Evolutionary conservation across 2,113 vertebrate genomes (phyloP).

Genomic region (Cyanoderma ruficeps): DNA sequence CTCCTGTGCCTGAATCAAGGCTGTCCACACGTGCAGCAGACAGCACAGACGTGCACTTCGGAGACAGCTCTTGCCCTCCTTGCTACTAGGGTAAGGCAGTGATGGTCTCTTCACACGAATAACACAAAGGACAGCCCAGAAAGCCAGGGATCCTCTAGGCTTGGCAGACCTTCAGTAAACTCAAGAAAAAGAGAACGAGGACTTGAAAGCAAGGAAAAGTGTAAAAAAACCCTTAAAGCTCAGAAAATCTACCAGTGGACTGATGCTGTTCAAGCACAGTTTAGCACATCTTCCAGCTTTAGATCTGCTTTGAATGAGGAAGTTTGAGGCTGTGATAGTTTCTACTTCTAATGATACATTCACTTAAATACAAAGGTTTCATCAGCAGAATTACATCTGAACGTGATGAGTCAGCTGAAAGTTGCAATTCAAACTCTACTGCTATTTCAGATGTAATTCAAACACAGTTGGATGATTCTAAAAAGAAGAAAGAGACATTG

Average conservation of each 20-base stretch:
- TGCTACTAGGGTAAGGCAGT: background rate
- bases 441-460: constrained; percentile 38
- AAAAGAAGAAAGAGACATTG: constrained; percentile 43
- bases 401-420: constrained; percentile 52
- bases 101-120: background rate
- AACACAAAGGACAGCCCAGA: background rate
- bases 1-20: background rate
- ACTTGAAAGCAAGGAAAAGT: background rate
- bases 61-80: background rate
- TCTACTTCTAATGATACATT: constrained; percentile 45
- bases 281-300: background rate
- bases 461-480: background rate
- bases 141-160: background rate
- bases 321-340: background rate
- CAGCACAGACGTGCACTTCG: background rate
- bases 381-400: constrained; percentile 43
- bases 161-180: background rate
- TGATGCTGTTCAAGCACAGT: background rate
- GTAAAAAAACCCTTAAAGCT: fast-evolving
- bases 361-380: constrained; percentile 59
- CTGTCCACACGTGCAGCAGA: fast-evolving
- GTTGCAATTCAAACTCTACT: constrained; percentile 1
- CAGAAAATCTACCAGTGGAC: background rate
- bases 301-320: background rate
- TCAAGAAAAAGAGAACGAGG: background rate